These are phyloP conservation scores for Cistogaster globosa DNA, from an alignment of 2,888 invertebrate genomes.

Conservation along the genomic window DNA sequence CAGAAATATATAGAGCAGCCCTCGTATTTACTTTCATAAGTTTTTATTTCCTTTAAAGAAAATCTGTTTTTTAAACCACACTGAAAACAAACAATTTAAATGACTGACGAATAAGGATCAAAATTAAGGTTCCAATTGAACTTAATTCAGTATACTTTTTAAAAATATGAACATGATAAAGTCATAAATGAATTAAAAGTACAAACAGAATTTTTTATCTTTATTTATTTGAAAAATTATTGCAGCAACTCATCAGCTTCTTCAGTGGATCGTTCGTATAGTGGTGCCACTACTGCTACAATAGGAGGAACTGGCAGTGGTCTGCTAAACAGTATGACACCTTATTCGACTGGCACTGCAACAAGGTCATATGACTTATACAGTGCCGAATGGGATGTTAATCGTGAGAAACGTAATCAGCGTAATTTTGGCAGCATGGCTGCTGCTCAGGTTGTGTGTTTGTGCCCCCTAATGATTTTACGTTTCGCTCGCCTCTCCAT, in stretches of 20 bases:
- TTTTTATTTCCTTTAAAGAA: neutral
- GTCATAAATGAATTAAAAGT: neutral
- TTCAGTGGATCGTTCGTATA: constrained; percentile 77
- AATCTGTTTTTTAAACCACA: neutral
- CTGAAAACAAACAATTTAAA: neutral
- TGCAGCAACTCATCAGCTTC: constrained; percentile 80
- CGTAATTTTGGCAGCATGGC: constrained; percentile 88
- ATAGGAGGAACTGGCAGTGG: constrained; percentile 54
- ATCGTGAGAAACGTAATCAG: constrained; percentile 87
- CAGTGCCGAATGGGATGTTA: constrained; percentile 85
- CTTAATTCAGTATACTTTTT: too few species aligned
- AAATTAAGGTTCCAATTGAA: neutral
- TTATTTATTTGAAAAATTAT: constrained; percentile 34
- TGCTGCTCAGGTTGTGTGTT: constrained; percentile 86
- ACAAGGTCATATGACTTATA: constrained; percentile 83
- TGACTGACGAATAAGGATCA: neutral
- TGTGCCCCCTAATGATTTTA: constrained; percentile 87
- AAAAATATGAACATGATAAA: neutral
- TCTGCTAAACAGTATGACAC: constrained; percentile 52
- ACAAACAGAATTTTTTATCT: neutral
- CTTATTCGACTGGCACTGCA: constrained; percentile 68
- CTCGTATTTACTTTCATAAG: too few species aligned
- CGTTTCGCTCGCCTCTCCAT: constrained; percentile 86
- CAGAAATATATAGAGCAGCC: too few species aligned
- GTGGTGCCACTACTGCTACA: constrained; percentile 75